These are phyloP conservation scores for Archaeoteleia sp. DNA, from an alignment of 2,888 invertebrate species.

Conservation along the genomic window DNA sequence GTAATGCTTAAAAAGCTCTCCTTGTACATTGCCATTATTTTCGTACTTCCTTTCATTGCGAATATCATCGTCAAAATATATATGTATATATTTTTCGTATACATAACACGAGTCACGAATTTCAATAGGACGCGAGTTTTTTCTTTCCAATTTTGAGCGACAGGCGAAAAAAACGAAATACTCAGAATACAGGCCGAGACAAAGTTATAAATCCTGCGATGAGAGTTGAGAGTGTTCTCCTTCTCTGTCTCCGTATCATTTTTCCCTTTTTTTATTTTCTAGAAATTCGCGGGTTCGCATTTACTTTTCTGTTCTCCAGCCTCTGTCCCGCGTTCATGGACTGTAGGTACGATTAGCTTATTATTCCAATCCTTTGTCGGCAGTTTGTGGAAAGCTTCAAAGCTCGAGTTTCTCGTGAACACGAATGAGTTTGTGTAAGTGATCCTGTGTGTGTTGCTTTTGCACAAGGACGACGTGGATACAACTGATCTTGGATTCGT, in stretches of 20 bases:
- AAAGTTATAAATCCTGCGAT: constrained; percentile 51
- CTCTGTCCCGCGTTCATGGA: constrained; percentile 48
- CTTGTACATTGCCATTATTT: constrained; percentile 33
- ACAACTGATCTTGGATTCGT: constrained; percentile 9
- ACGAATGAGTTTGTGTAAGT: constrained; percentile 36
- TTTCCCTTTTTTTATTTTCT: constrained; percentile 26
- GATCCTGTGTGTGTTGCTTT: constrained; percentile 15
- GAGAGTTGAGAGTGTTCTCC: constrained; percentile 44
- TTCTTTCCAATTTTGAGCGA: constrained; percentile 43
- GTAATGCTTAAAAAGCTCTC: constrained; percentile 33
- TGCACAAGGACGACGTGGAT: constrained; percentile 13
- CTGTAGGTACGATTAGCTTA: constrained; percentile 65
- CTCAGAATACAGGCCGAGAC: constrained; percentile 38
- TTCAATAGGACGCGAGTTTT: constrained; percentile 42
- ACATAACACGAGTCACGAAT: constrained; percentile 37
- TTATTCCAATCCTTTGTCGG: constrained; percentile 67
- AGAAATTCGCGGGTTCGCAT: constrained; percentile 45
- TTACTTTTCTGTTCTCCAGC: constrained; percentile 47
- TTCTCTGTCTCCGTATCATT: constrained; percentile 38
- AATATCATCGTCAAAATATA: constrained; percentile 32
- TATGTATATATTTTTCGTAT: constrained; percentile 4
- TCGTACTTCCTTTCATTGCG: constrained; percentile 30
- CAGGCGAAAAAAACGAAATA: constrained; percentile 46
- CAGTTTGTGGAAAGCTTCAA: constrained; percentile 56
- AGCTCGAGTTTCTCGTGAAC: constrained; percentile 36